Evolutionary conservation across 2,797 vertebrate genomes (phyloP).

Genomic region (Phyllotis vaccarum): DNA sequence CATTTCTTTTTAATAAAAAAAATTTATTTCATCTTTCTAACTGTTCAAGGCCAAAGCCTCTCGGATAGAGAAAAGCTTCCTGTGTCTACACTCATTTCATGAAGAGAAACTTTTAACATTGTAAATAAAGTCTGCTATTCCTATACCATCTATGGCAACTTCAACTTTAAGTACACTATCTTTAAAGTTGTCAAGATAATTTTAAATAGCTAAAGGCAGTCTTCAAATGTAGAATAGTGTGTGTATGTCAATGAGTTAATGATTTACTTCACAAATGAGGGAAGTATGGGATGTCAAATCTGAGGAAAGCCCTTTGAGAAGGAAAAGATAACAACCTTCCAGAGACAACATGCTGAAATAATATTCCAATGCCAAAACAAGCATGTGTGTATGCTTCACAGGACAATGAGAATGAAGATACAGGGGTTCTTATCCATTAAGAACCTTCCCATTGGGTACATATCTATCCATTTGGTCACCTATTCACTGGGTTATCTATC

Average conservation of each 20-base stretch:
- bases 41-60: background rate
- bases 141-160: background rate
- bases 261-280: conserved; percentile 31
- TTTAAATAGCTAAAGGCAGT: conserved; percentile 20
- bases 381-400: background rate
- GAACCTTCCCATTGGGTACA: too few relatives aligned
- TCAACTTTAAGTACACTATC: background rate
- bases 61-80: background rate
- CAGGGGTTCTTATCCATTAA: background rate
- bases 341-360: background rate
- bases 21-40: background rate
- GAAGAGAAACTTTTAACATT: background rate
- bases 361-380: background rate
- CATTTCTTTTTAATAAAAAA: background rate
- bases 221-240: background rate
- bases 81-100: background rate
- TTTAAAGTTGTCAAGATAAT: conserved; percentile 22
- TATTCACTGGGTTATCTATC: background rate
- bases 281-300: background rate
- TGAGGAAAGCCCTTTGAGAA: background rate
- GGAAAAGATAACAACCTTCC: background rate
- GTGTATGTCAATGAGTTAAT: background rate
- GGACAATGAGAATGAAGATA: background rate
- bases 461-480: background rate
- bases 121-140: background rate